Percentiles rank a stretch among this genome's conserved stretches.
Evolutionary conservation across 2,888 invertebrate species (phyloP).

Genomic region (Sepiola atlantica): DNA sequence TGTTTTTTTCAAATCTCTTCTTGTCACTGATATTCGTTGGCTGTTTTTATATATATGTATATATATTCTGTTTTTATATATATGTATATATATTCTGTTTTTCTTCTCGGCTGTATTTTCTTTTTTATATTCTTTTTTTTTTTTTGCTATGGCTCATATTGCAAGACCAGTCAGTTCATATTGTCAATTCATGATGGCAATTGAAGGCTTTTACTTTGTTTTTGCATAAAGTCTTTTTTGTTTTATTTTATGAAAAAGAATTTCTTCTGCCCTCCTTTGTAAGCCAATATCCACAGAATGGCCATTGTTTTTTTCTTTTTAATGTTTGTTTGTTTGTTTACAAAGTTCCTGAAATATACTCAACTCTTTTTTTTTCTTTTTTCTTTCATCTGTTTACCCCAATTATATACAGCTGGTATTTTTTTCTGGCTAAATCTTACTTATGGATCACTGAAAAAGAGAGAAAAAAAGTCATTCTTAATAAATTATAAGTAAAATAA

Average conservation of each 20-base stretch:
- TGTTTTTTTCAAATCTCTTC: not conserved
- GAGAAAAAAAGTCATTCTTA: not conserved
- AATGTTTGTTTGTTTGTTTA: not conserved
- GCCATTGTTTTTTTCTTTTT: not conserved
- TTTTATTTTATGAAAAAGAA: not conserved
- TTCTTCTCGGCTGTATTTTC: not conserved
- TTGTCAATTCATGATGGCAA: not conserved
- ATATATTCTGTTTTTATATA: not conserved
- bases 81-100: not conserved
- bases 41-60: not conserved
- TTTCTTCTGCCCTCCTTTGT: not conserved
- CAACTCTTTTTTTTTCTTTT: not conserved
- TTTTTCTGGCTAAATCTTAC: not conserved
- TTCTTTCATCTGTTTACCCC: not conserved
- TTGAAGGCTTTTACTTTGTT: not conserved
- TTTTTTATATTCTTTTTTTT: not conserved
- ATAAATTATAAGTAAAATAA: no score
- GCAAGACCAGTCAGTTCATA: not conserved
- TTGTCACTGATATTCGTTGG: not conserved
- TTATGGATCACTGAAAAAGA: slow-evolving; percentile 8
- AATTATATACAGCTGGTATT: not conserved
- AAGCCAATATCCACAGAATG: slow-evolving; percentile 20
- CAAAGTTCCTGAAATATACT: slow-evolving; percentile 22
- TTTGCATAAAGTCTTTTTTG: not conserved
- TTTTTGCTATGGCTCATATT: not conserved